Conservation (phyloP, 2,113 vertebrate species). For the Pachypanchax playfairii region DNA sequence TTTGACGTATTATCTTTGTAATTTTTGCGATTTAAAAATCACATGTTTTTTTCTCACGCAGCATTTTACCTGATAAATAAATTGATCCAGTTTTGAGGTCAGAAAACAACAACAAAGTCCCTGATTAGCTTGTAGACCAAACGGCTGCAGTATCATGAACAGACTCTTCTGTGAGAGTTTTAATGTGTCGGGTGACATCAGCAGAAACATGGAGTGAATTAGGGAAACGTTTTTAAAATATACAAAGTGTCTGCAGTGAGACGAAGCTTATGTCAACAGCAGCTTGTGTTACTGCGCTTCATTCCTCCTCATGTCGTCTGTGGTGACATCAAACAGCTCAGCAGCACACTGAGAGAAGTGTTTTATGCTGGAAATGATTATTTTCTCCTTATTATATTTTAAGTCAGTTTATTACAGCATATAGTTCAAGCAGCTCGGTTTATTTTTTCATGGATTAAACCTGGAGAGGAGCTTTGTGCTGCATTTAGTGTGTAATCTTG, state of each 20-base stretch:
- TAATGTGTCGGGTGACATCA: constrained; percentile 55
- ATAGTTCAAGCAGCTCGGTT: constrained; percentile 31
- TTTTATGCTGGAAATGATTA: constrained; percentile 43
- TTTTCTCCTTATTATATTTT: constrained; percentile 43
- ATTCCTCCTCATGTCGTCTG: constrained; percentile 32
- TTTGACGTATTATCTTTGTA: no score
- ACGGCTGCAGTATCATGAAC: not conserved
- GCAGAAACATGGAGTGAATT: constrained; percentile 61
- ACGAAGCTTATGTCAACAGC: constrained; percentile 57
- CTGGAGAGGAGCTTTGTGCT: constrained; percentile 41
- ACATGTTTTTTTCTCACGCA: not conserved
- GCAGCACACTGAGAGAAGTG: constrained; percentile 29
- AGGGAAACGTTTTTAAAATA: constrained; percentile 58
- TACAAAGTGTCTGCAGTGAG: constrained; percentile 54
- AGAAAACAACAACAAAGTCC: not conserved
- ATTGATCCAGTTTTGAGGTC: not conserved
- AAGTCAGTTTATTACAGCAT: constrained; percentile 30
- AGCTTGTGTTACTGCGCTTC: constrained; percentile 61
- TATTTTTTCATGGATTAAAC: constrained; percentile 46
- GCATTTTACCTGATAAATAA: not conserved
- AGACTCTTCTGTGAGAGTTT: constrained; percentile 11
- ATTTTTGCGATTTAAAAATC: not conserved
- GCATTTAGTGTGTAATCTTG: constrained; percentile 31
- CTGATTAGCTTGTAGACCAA: not conserved
- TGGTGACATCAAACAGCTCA: constrained; percentile 63